Evolutionary conservation across 2,113 vertebrate genomes (phyloP).

Genomic region (mouse (Mus musculus)): GRCm39 chr10:111894501-111895000

Average conservation of each 20-base stretch:
- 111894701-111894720: background rate
- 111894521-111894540: background rate
- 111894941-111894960: background rate
- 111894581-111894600: background rate
- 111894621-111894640: background rate
- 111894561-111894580: background rate
- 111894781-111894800: background rate
- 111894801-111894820: too few species aligned
- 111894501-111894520: background rate
- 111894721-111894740: background rate
- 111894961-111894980: background rate
- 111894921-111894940: background rate
- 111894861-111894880: background rate
- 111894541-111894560: background rate
- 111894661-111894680: background rate
- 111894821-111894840: background rate
- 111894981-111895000: background rate
- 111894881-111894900: background rate
- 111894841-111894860: too few species aligned
- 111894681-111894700: too few species aligned
- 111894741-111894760: background rate
- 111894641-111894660: background rate
- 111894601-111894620: background rate
- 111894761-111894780: background rate
- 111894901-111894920: background rate